Evolutionary conservation across 1,140 invertebrate genomes (phyloP), one percentile per base, ranked within the genome.

Genomic region (Penaeus indicus): DNA sequence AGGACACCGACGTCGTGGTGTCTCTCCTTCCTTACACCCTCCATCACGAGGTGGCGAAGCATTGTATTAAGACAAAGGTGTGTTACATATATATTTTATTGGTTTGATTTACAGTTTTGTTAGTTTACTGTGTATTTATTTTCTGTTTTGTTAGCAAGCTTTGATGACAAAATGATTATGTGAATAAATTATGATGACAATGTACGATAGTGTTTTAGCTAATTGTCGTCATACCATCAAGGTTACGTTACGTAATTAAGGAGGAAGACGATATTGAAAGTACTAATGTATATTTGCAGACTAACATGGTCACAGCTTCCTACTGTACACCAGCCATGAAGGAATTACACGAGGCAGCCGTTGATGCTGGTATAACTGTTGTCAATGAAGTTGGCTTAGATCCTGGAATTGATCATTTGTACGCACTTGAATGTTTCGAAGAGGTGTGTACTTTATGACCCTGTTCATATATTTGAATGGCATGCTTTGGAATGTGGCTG

Each of bases 341-440:
- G 89, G 94, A 95, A 0, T 92, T 99, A 5, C 95, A 99, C 91
- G 92, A 97, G 21, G 94, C 94, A 88, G 98, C 98, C 0, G 94
- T 95, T 79, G 95, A 96, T 77, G 96, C 97, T 19, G 97, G 96
- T 1, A 94, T 99, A 0, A 99, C 97, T 0, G 95, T 99, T 75
- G 93, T 99, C 95, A 99, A 96, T 92, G 99, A 99, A 94, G 95
- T 99, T 0, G 99, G 99, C 10, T 93, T 99, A 11, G 99, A 99
- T 93, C 99, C 99, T 1, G 99, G 98, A 5, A 97, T 99, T 90
- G 99, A 99, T 93, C 99, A 99, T 93, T 94, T 99, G 75, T 92
- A 99, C 78, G 99, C 99, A 0, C 95, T 99, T 93, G 98, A 99
- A 93, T 98, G 97, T 92, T 99, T 99, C 90, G 97, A 99, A 92